Evolutionary conservation across 2,113 vertebrate genomes (phyloP), one percentile per base, ranked within the genome.

Genomic region (Emydura subglobosa): DNA sequence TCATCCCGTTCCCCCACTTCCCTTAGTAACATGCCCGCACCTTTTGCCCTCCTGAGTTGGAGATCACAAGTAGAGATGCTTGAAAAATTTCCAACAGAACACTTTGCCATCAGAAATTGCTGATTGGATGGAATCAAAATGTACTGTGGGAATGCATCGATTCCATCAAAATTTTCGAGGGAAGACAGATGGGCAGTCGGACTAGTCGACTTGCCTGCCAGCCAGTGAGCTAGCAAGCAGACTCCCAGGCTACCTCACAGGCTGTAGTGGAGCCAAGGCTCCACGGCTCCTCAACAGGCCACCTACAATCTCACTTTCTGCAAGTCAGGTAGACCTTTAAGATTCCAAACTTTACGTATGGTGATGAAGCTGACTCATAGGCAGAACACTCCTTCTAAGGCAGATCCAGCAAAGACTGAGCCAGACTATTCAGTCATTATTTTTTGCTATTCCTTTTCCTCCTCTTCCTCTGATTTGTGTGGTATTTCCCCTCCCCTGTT

Each of bases 321-420:
- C 82, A 90, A 89, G 82, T 39, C 68, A 1, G 2, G 3, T 42
- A 9, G 19, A 10, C 16, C 11, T 51, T 11, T 57, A 74, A 39
- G 49, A 72, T 8, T 10, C 44, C 1, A 1, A 9, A 72, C 0
- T 50, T 13, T 22, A 9, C 29, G 2, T 27, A 14, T 55, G 3
- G 2, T 44, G 11, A 44, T 12, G 39, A 42, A 76, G 24, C 42
- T 76, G 21, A 76, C 12, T 5, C 42, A 25, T 25, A 47, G 12
- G 25, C 11, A 47, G 27, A 78, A 29, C 25, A 29, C 74, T 87
- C 14, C 0, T 2, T 59, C 88, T 51, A 79, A 59, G 39, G 59
- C 4, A 59, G 1, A 51, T 1, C 0, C 19, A 84, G 8, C 39
- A 82, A 79, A 61, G 27, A 59, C 1, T 24, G 5, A 86, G 5